Base-by-base conservation (phyloP, 1,140 invertebrate species). In the Sminthurides bifidus region DNA sequence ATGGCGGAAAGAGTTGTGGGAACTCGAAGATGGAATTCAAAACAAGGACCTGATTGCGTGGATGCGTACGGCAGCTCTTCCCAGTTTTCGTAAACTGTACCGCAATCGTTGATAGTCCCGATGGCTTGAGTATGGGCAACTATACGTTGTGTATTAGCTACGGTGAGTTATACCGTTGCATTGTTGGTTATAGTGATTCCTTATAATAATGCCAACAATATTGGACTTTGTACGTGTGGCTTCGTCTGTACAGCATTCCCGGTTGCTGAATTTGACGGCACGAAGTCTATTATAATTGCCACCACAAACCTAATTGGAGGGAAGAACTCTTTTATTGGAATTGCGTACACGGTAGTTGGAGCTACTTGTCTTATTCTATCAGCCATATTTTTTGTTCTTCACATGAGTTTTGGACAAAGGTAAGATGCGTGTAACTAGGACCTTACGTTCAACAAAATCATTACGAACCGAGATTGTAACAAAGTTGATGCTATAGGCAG, bases 31-130 rank as follows among this genome's bases (percentile, higher is more conserved):
- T 75, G 92, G 92, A 17, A 92, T 96, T 67, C 77, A 84, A 69
- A 96, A 97, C 72, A 92, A 96, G 73, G 92, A 95, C 75, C 75
- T 97, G 3, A 96, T 97, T 67, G 92, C 97, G 2, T 98, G 92
- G 93, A 97, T 97, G 93, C 78, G 92, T 60, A 95, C 92, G 0
- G 91, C 92, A 1, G 92, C 93, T 1, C 73, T 98, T 58, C 93
- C 93, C 0, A 90, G 81, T 30, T 97, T 97, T 72, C 77, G 93
- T 44, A 98, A 98, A 74, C 72, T 97, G 10, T 93, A 96, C 68
- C 77, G 92, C n/a, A 1, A 77, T 81, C 44, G 75, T 94, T 1
- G 74, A 92, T 71, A 73, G 41, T 68, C 69, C 67, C 1, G 71
- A 77, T 43, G 85, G 85, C 3, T 75, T 95, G 5, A 76, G 78